These are phyloP conservation scores for Metallyticus violacea DNA, from an alignment of 2,888 invertebrate species.

Conservation along the genomic window DNA sequence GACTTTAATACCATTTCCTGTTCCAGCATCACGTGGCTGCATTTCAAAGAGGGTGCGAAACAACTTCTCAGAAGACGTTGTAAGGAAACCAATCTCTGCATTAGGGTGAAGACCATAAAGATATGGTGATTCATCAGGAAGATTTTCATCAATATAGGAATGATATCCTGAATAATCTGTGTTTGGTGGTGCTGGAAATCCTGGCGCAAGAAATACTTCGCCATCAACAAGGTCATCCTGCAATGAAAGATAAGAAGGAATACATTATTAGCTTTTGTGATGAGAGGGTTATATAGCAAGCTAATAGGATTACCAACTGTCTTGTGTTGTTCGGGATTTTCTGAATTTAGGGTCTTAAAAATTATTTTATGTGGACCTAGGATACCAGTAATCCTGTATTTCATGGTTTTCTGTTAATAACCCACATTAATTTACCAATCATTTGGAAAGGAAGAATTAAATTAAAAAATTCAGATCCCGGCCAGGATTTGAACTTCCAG, in stretches of 20 bases:
- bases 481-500: no score
- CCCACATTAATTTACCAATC: no score
- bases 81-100: conserved; percentile 91
- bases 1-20: conserved; percentile 63
- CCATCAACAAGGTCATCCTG: conserved; percentile 57
- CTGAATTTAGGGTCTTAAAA: no score
- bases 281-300: no score
- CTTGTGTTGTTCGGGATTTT: no score
- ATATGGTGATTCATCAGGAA: conserved; percentile 86
- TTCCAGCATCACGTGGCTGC: conserved; percentile 81
- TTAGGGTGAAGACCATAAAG: conserved; percentile 92
- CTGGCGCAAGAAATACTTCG: conserved; percentile 75
- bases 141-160: conserved; percentile 77
- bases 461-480: no score
- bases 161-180: conserved; percentile 86
- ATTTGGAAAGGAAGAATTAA: no score
- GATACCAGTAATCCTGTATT: no score
- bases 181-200: conserved; percentile 83
- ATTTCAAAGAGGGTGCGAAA: conserved; percentile 85
- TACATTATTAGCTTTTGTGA: no score
- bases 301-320: no score
- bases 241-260: background rate
- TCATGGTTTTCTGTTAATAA: no score
- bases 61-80: conserved; percentile 78
- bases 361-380: no score